Percentiles rank a stretch among this genome's conserved stretches.
phyloP scores from a whole-genome alignment of 2,113 vertebrate species.

The Heptranchias perlo region DNA sequence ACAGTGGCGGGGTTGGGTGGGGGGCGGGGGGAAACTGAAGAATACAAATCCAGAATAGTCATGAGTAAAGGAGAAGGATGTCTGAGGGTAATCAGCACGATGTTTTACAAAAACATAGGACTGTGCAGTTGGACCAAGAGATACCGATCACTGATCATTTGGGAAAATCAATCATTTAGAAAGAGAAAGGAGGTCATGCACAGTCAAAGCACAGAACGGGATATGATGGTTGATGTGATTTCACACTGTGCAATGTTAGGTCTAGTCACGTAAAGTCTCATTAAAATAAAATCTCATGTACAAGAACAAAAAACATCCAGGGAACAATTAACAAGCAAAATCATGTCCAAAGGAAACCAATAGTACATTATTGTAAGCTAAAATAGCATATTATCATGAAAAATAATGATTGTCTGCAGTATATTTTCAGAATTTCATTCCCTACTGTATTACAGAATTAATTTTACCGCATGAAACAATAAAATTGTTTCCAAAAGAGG shows the following conservation, averaged over 20 bases:
- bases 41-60: not conserved
- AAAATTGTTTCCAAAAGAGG: not conserved
- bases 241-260: not conserved
- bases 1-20: too few species aligned
- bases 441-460: not conserved
- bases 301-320: not conserved
- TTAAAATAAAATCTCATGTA: conserved; percentile 24
- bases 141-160: not conserved
- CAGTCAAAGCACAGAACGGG: not conserved
- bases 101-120: not conserved
- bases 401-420: not conserved
- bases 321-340: conserved; percentile 32
- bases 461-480: not conserved
- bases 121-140: not conserved
- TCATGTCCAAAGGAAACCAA: not conserved
- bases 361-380: not conserved
- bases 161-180: not conserved
- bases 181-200: not conserved
- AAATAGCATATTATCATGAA: not conserved
- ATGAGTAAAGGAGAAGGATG: not conserved
- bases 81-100: not conserved
- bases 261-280: conserved; percentile 6
- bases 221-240: not conserved
- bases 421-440: not conserved
- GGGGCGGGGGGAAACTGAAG: not conserved